These are phyloP conservation scores for Dryococelus australis DNA, from an alignment of 2,888 invertebrate genomes.

Conservation along the genomic window DNA sequence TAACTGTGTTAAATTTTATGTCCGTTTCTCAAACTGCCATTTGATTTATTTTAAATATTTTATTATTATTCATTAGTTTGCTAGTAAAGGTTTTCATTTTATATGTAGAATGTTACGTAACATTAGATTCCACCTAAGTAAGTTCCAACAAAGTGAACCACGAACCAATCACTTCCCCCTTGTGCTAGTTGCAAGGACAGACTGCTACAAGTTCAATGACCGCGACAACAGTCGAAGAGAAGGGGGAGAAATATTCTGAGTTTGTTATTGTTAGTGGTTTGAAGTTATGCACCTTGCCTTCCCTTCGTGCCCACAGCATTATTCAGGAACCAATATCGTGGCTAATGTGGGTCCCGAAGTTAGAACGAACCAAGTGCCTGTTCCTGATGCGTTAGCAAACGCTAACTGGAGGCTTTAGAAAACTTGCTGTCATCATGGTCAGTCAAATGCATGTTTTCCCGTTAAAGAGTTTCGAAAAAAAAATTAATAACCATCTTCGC, in stretches of 20 bases:
- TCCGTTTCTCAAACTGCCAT: too few relatives aligned
- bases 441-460: too few relatives aligned
- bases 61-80: too few relatives aligned
- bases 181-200: background rate
- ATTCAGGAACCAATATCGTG: background rate
- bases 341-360: background rate
- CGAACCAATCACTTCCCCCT: background rate
- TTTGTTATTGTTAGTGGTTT: background rate
- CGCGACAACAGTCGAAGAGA: background rate
- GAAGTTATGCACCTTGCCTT: background rate
- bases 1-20: too few relatives aligned
- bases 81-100: too few relatives aligned
- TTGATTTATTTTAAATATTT: too few relatives aligned
- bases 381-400: too few relatives aligned
- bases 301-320: slow-evolving; percentile 1
- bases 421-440: too few relatives aligned
- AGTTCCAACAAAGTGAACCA: background rate
- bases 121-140: background rate
- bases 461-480: too few relatives aligned
- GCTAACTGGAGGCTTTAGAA: too few relatives aligned
- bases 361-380: background rate
- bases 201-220: background rate
- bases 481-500: too few relatives aligned
- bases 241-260: background rate
- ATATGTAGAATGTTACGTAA: background rate